phyloP scores from a whole-genome alignment of 2,888 invertebrate genomes.

The Heliconius aoede region DNA sequence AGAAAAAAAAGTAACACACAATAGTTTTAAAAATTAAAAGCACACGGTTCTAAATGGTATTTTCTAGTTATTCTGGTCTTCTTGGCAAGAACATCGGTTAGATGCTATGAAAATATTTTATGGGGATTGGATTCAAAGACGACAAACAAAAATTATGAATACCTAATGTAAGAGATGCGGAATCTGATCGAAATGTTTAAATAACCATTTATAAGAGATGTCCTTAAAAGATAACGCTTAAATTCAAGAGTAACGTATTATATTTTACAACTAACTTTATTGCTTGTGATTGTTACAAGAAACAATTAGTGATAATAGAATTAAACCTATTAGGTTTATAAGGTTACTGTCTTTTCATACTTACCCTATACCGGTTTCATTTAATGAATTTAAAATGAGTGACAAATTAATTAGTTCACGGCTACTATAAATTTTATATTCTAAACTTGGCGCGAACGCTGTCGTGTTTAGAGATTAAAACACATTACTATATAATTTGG shows the following conservation, averaged over 20 bases:
- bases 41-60: neutral
- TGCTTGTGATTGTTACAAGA: no score
- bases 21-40: neutral
- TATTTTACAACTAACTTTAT: neutral
- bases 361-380: neutral
- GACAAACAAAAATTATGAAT: neutral
- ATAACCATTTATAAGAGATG: neutral
- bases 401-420: neutral
- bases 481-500: neutral
- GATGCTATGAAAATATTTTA: neutral
- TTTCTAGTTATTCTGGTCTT: neutral
- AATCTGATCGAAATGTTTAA: neutral
- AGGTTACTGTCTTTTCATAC: neutral
- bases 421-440: neutral
- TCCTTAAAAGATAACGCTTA: neutral
- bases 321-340: neutral
- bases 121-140: no score
- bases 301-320: neutral
- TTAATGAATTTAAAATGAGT: neutral
- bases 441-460: constrained; percentile 7
- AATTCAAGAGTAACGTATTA: neutral
- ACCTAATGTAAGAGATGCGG: neutral
- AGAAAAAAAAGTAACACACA: no score
- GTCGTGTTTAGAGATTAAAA: constrained; percentile 2
- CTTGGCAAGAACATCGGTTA: neutral